phyloP scores from a whole-genome alignment of 53 echinoderm and acorn worm species.

The Mesocentrotus franciscanus region DNA sequence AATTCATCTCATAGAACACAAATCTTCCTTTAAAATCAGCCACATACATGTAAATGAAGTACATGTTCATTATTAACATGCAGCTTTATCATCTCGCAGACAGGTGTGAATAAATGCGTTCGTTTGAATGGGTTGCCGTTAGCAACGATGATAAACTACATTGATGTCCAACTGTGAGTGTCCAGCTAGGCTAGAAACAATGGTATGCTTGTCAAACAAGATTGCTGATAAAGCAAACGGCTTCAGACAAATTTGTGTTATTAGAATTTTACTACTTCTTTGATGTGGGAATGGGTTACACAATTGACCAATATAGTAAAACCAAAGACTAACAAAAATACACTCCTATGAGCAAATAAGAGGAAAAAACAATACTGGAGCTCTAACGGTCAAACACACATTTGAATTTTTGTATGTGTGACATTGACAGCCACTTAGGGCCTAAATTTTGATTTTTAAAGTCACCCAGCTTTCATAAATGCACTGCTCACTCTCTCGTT shows the following conservation, averaged over 20 bases:
- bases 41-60: no score
- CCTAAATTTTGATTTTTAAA: no score
- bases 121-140: constrained; percentile 28
- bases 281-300: constrained; percentile 28
- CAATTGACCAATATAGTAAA: background rate
- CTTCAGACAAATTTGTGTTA: constrained; percentile 51
- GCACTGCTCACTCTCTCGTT: background rate
- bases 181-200: constrained; percentile 63
- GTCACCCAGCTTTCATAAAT: no score
- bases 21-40: no score
- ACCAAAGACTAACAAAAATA: background rate
- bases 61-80: no score
- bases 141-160: constrained; percentile 42
- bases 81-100: background rate
- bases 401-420: no score
- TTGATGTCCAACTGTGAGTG: constrained; percentile 35
- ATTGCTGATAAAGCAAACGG: constrained; percentile 47
- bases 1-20: no score
- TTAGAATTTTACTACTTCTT: constrained; percentile 57
- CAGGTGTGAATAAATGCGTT: constrained; percentile 2
- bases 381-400: no score
- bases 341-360: background rate
- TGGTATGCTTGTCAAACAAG: constrained; percentile 56
- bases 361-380: background rate
- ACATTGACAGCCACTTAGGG: no score